phyloP scores from a whole-genome alignment of 1,140 invertebrate genomes.

The Diabrotica undecimpunctata region DNA sequence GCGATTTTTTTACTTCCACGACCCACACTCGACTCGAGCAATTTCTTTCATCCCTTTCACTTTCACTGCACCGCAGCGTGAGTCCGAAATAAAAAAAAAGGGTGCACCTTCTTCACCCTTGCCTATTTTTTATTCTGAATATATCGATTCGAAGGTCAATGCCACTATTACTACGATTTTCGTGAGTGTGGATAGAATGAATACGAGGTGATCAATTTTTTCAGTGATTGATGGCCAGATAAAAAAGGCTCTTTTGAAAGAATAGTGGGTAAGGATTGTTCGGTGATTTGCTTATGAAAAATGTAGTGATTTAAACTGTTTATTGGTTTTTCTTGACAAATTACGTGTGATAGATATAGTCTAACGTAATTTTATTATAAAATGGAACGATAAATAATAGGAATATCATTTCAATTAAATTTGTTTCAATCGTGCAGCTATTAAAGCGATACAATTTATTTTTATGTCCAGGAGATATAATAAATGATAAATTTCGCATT shows the following conservation, averaged over 20 bases:
- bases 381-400: no score
- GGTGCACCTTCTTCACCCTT: conserved; percentile 18
- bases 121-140: conserved; percentile 14
- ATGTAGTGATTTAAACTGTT: background rate
- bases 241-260: background rate
- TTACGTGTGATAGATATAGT: no score
- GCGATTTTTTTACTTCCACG: background rate
- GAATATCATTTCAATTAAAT: no score
- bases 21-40: background rate
- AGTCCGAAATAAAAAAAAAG: conserved; percentile 15
- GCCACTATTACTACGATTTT: conserved; percentile 18
- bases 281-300: background rate
- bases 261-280: background rate
- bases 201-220: conserved; percentile 5
- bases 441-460: no score
- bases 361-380: no score
- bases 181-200: conserved; percentile 11
- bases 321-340: no score
- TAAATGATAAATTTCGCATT: no score
- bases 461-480: no score
- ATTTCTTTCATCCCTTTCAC: conserved; percentile 12
- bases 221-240: conserved; percentile 2
- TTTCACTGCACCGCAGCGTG: conserved; percentile 8
- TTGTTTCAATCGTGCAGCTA: no score
- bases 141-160: conserved; percentile 21